These are phyloP conservation scores for Coenonympha glycerion DNA, from an alignment of 2,888 invertebrate genomes.

Conservation along the genomic window DNA sequence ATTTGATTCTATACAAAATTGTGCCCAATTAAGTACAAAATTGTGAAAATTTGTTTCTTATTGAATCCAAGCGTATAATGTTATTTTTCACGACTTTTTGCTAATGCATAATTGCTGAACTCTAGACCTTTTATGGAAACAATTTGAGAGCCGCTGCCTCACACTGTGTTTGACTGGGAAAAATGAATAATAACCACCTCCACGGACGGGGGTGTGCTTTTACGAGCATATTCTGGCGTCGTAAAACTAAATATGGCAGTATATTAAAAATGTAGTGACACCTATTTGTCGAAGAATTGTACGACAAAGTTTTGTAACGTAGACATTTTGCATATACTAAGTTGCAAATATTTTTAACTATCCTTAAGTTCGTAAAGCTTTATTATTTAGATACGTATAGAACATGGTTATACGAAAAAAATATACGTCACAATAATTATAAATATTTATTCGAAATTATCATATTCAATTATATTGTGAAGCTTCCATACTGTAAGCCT, in stretches of 20 bases:
- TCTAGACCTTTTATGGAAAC: no score
- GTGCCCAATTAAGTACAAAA: no score
- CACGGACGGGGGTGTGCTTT: conserved; percentile 40
- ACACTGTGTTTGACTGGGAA: conserved; percentile 60
- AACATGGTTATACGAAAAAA: no score
- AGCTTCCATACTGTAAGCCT: background rate
- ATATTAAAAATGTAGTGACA: conserved; percentile 37
- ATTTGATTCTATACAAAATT: no score
- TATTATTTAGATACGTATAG: no score
- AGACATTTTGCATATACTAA: background rate
- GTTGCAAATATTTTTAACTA: background rate
- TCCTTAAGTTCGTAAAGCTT: no score
- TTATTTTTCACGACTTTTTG: no score
- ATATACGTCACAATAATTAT: background rate
- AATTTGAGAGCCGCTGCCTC: no score
- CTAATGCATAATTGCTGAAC: no score
- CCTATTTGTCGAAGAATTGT: conserved; percentile 7
- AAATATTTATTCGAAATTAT: background rate
- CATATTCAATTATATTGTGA: background rate
- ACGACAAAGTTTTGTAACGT: background rate
- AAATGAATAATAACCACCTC: conserved; percentile 68
- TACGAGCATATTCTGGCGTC: conserved; percentile 56
- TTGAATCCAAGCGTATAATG: no score
- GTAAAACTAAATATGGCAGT: conserved; percentile 33
- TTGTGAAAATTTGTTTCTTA: no score